Base-by-base conservation (phyloP, 2,888 invertebrate genomes). In the Trachelus tabidus region DNA sequence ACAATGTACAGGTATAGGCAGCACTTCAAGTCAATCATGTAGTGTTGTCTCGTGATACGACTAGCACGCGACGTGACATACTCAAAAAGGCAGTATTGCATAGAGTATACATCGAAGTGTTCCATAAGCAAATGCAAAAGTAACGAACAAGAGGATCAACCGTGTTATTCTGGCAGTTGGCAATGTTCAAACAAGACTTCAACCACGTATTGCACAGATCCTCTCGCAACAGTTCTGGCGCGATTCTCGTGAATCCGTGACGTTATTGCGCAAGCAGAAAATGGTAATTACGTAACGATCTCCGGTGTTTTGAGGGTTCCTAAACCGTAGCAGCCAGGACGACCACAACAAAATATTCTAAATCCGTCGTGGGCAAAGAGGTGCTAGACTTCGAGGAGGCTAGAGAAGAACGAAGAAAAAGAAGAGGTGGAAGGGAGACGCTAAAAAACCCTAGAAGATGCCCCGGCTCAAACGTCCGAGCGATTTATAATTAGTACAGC, bases 401-500 rank as follows among this genome's bases (percentile, higher is more conserved):
- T 56, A 56, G 23, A 23, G 56, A 23, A 23, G 23, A 56, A 6
- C 23, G 71, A 71, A 23, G 71, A 31, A 31, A 23, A 31, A 4
- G 69, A 69, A 69, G 71, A 15, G 71, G 33, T 33, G 11, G 71
- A 71, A 71, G 31, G 40, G 31, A 71, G 71, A 33, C 23, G 4
- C 3, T 71, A 71, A 30, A 71, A 31, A 71, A 31, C 31, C 71
- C 71, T 31, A 12, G 71, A 2, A 71, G 56, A 56, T 56, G 3
- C 12, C 71, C 71, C 71, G 71, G 71, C 71, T 71, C 11, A 9
- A 71, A 12, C 31, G 33, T 71, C 71, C 33, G 12, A 71, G 71
- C 12, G 71, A 71, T 71, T 71, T 71, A 71, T 71, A 71, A 30
- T 71, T 71, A 71, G 71, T 31, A 56, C 56, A 56, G 56, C 56